Evolutionary conservation across 1,140 invertebrate species (phyloP), one percentile per base, ranked within the genome.

Genomic region (Ceratina australensis): DNA sequence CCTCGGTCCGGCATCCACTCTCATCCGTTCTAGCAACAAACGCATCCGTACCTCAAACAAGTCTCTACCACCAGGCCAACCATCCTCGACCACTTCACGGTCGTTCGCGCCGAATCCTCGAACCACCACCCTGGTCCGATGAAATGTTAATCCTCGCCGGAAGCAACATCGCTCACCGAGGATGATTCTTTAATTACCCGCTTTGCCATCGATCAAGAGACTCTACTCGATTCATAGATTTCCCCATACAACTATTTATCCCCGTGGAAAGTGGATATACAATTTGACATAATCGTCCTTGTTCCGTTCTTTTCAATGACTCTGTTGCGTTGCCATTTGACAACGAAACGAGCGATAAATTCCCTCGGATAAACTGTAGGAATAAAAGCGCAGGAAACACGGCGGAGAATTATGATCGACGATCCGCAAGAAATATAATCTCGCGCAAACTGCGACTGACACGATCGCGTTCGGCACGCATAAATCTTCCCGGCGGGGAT

Each of bases 41-140:
- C 75, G 75, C 75, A 78, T 78, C 67, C 68, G 75, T 78, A 72
- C 67, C 75, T 78, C 75, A 78, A 78, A 78, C 74, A 76, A 76
- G 26, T 57, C 56, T 42, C 42, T 33, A 67, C 65, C 66, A 66
- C 56, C n/a, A 15, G 20, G 24, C 13, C 28, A 63, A 42, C 66
- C 72, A 75, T 47, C 66, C 65, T 76, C 24, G 22, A 50, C 74
- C 74, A 69, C 65, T 76, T 76, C 65, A 69, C 65, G 74, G 26
- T 76, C 66, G 73, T 76, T 76, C 73, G 73, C 64, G 59, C 42
- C 61, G 50, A 18, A n/a, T 28, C 60, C 10, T 50, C 73, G 20
- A 57, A 66, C 63, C 72, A 20, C 65, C 54, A 54, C 52, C 75
- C 49, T 67, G 26, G 28, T 13, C 47, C 57, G 67, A 18, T 28